These are phyloP conservation scores for Zaprionus davidi DNA, from an alignment of 1,140 invertebrate genomes.

Conservation along the genomic window DNA sequence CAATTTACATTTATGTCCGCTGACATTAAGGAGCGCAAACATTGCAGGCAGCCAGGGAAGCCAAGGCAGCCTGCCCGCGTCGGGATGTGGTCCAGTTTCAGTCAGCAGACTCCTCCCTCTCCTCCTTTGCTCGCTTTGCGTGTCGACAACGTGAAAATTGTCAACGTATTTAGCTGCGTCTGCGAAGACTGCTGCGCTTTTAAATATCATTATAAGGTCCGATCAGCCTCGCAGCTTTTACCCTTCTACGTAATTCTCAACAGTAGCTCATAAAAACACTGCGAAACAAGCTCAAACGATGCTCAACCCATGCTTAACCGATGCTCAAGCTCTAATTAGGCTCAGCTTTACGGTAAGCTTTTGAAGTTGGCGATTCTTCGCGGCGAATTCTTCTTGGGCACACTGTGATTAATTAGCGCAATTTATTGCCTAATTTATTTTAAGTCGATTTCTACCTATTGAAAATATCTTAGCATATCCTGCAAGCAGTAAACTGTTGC, in stretches of 20 bases:
- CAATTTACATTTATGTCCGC: constrained; percentile 84
- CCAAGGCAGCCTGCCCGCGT: constrained; percentile 1
- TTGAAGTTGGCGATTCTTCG: constrained; percentile 1
- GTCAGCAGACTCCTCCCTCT: not conserved
- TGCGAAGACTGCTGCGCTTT: constrained; percentile 49
- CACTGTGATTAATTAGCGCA: constrained; percentile 1
- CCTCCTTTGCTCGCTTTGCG: constrained; percentile 1
- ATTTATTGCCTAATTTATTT: constrained; percentile 13
- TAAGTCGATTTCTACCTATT: not conserved
- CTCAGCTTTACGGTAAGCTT: not conserved
- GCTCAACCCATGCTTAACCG: constrained; percentile 7
- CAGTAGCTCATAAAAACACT: constrained; percentile 60
- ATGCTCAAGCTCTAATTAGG: constrained; percentile 40
- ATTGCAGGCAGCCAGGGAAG: constrained; percentile 52
- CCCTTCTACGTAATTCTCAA: constrained; percentile 63
- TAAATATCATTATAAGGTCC: constrained; percentile 76
- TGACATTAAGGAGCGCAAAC: constrained; percentile 80
- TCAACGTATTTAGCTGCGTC: constrained; percentile 72
- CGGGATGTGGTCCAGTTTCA: constrained; percentile 40
- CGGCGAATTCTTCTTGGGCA: not conserved
- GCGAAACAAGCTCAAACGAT: constrained; percentile 22
- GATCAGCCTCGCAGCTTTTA: constrained; percentile 37
- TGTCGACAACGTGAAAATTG: constrained; percentile 72
- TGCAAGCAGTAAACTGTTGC: not conserved
- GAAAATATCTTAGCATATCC: constrained; percentile 1